Base-by-base conservation (phyloP, 2,888 invertebrate genomes). In the Hirudinaria manillensis region DNA sequence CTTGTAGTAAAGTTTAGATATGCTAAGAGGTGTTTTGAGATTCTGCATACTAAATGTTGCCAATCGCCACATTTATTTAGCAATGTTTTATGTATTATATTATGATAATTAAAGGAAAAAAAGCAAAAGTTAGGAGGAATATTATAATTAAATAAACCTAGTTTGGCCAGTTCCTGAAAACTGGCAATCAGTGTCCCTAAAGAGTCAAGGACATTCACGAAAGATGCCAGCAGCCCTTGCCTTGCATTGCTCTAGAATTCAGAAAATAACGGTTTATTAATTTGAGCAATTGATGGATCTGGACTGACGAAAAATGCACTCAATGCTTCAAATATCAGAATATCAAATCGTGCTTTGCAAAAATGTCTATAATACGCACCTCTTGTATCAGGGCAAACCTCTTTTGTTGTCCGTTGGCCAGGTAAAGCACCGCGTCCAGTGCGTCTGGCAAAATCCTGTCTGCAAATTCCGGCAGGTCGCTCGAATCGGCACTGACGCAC, bases 131-230 rank as follows among this genome's bases (percentile, higher is more conserved):
- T 45, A 45, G 45, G 10, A 45, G 10, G 13, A 1, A 45, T 45
- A 4, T 2, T 34, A 16, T 16, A 67, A 29, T 38, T 19, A 53
- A 67, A 53, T 70, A 16, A 51, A 70, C 75, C 55, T 38, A 70
- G 38, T 34, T 27, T 53, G 32, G 75, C 53, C 24, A 76, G 24
- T 56, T 72, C 4, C 29, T 65, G 34, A 72, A 32, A 76, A 10
- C 29, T 70, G 21, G 61, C 61, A 1, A 74, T 32, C 27, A 84
- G 76, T 21, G 78, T 77, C 32, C 78, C 78, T 19, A 83, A 36
- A 21, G 83, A 79, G 38, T 84, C 82, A 36, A 83, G 76, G 0
- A 82, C 80, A 21, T 77, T 76, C 53, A 78, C 76, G 70, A 81
- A 81, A 45, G 79, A 75, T 10, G 75, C 75, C 21, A 82, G 72